Conservation (phyloP, 2,113 vertebrate species). For the Hypocryptadius cinnamomeus region DNA sequence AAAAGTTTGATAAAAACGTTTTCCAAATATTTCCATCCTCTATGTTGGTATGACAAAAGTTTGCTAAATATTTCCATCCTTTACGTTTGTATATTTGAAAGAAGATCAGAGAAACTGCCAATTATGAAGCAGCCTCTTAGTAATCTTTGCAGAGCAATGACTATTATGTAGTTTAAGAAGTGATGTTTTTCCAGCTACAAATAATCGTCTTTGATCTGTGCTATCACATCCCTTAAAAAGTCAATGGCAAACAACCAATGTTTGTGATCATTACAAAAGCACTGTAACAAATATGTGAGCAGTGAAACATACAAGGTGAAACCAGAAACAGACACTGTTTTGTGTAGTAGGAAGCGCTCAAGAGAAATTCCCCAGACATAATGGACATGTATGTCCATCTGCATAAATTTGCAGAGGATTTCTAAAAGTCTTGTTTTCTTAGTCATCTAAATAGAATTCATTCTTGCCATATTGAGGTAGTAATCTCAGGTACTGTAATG, state of each 20-base stretch:
- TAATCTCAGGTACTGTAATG: neutral
- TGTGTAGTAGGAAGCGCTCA: neutral
- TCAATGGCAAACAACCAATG: neutral
- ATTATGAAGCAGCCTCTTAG: neutral
- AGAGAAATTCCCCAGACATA: neutral
- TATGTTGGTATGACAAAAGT: accelerated
- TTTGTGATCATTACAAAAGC: neutral
- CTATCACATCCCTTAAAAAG: neutral
- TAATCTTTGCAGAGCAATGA: neutral
- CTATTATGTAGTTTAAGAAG: neutral
- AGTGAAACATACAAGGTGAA: neutral
- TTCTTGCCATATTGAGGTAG: neutral
- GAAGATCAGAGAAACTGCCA: neutral
- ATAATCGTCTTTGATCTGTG: neutral
- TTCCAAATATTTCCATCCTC: neutral
- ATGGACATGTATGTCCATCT: neutral
- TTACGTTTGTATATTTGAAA: neutral
- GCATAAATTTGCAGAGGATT: neutral
- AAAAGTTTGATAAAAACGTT: neutral
- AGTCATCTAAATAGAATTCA: neutral
- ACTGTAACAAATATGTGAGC: neutral
- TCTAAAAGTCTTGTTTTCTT: neutral
- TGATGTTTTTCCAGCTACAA: neutral
- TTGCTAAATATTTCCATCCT: neutral
- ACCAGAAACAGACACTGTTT: neutral